Conservation (phyloP, 2,797 vertebrate genomes). For the Ceryle rudis region DNA sequence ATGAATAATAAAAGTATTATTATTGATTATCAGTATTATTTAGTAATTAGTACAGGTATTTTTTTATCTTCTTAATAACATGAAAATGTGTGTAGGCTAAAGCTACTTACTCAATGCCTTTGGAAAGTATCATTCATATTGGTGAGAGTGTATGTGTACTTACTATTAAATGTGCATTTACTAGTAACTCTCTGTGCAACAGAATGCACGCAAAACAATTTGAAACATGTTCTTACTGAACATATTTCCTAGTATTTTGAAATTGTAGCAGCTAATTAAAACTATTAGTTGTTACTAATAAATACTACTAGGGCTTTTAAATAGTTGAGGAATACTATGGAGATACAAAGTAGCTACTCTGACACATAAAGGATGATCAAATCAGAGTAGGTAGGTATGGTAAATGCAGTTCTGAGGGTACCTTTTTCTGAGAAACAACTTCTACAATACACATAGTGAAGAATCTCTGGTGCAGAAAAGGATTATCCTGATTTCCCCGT, state of each 20-base stretch:
- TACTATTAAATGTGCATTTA: background rate
- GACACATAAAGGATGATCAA: background rate
- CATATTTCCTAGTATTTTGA: background rate
- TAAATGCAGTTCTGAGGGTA: no score
- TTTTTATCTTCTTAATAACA: background rate
- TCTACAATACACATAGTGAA: background rate
- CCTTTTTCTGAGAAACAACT: background rate
- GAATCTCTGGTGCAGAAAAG: background rate
- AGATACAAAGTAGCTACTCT: background rate
- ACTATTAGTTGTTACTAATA: background rate
- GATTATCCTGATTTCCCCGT: background rate
- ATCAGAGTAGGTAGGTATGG: background rate
- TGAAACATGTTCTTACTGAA: background rate
- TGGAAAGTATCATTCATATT: background rate
- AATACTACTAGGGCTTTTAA: background rate
- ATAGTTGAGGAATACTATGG: background rate
- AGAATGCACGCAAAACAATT: background rate
- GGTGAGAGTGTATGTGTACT: background rate
- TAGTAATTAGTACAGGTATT: conserved; percentile 16
- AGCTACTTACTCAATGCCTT: background rate
- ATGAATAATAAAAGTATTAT: conserved; percentile 49
- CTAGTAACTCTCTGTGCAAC: background rate
- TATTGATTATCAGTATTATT: conserved; percentile 63
- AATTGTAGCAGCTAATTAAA: background rate
- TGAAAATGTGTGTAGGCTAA: background rate